Conservation (phyloP, 2,113 vertebrate species). For the Paralichthys olivaceus region DNA sequence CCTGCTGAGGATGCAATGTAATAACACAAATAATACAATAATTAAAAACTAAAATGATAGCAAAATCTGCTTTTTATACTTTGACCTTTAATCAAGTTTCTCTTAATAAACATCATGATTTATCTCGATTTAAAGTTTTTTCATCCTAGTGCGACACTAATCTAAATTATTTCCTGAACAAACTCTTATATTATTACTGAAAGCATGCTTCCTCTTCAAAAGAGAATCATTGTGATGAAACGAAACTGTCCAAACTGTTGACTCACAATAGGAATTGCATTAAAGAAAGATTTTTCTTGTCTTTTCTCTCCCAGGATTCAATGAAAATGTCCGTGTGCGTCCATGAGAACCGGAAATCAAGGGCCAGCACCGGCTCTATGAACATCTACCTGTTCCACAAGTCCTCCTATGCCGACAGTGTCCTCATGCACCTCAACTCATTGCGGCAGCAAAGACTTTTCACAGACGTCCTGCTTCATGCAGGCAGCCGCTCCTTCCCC, state of each 20-base stretch:
- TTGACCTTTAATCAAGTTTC: no score
- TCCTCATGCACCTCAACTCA: conserved; percentile 86
- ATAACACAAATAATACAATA: no score
- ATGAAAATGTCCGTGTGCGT: conserved; percentile 90
- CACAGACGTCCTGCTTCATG: conserved; percentile 86
- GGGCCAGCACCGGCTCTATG: conserved; percentile 85
- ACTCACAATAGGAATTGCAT: neutral
- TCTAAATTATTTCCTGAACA: no score
- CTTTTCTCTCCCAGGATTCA: conserved; percentile 79
- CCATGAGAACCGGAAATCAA: conserved; percentile 88
- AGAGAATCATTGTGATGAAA: no score
- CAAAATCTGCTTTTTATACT: no score
- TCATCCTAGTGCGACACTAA: no score
- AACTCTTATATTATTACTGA: no score
- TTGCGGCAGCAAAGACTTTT: conserved; percentile 85
- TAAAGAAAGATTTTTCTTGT: conserved; percentile 15
- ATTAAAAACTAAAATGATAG: no score
- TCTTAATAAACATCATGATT: no score
- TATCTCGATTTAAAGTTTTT: no score
- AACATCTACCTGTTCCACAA: conserved; percentile 87
- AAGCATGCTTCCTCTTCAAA: no score
- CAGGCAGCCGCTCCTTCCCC: conserved; percentile 85
- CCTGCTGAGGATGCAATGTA: no score
- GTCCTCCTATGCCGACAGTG: conserved; percentile 83
- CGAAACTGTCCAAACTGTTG: neutral